Percentiles rank a stretch among this genome's conserved stretches.
Conservation (phyloP, 2,888 invertebrate genomes). For the Synanthedon tipuliformis region DNA sequence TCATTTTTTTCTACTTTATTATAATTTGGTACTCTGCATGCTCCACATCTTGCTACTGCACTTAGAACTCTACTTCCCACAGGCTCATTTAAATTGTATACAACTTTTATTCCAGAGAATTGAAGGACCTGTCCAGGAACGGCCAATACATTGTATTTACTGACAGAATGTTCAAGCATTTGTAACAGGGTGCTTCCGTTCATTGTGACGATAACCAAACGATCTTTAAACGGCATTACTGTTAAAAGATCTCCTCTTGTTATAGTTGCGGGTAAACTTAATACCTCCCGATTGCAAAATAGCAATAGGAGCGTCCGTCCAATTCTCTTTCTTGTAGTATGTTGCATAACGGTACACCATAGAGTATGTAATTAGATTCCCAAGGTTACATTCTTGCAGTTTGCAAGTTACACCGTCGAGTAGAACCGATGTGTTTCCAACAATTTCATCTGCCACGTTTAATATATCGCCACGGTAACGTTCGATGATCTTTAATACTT, state of each 20-base stretch:
- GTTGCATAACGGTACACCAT: conserved; percentile 73
- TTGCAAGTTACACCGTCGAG: conserved; percentile 79
- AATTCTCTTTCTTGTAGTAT: conserved; percentile 62
- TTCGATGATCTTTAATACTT: conserved; percentile 72
- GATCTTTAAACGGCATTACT: conserved; percentile 82
- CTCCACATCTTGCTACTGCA: conserved; percentile 75
- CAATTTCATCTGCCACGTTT: conserved; percentile 57
- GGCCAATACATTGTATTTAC: conserved; percentile 45
- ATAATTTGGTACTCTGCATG: conserved; percentile 75
- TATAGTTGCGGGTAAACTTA: conserved; percentile 56
- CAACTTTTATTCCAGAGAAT: conserved; percentile 79
- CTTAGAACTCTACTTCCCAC: conserved; percentile 74
- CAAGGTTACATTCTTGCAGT: conserved; percentile 83
- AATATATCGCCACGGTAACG: conserved; percentile 68
- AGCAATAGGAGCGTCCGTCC: conserved; percentile 85
- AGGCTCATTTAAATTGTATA: conserved; percentile 74
- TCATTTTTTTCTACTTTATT: conserved; percentile 58
- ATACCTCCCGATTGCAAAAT: conserved; percentile 83
- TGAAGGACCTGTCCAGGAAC: conserved; percentile 83
- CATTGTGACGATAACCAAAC: conserved; percentile 73
- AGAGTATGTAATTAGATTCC: conserved; percentile 84
- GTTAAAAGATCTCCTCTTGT: conserved; percentile 79
- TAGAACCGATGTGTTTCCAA: conserved; percentile 78
- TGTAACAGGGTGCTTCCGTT: conserved; percentile 74
- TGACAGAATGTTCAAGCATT: conserved; percentile 77